Conservation (phyloP, 2,888 invertebrate species). For the Drosophila phalerata region DNA sequence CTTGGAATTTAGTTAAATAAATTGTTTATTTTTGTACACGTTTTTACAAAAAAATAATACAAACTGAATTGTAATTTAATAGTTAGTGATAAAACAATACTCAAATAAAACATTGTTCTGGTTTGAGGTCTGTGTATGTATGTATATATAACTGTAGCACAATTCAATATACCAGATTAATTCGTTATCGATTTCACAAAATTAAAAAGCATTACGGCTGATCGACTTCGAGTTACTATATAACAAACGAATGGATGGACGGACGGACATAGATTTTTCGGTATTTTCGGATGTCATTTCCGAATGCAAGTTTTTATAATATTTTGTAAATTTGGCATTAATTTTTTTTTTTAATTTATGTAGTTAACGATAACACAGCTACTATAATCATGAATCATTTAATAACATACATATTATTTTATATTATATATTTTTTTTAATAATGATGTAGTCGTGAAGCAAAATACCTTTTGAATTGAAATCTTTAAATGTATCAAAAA, state of each 20-base stretch:
- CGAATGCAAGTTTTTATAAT: neutral
- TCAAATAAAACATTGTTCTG: constrained; percentile 35
- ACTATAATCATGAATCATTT: too few relatives aligned
- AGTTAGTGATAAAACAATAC: constrained; percentile 13
- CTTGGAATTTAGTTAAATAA: constrained; percentile 43
- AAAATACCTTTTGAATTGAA: neutral
- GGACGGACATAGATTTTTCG: neutral
- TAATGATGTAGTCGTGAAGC: neutral
- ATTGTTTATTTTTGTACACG: constrained; percentile 63
- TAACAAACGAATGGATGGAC: neutral
- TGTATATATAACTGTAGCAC: constrained; percentile 1
- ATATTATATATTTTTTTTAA: neutral
- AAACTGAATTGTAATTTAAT: constrained; percentile 34
- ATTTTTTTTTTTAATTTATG: neutral
- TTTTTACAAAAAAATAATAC: constrained; percentile 38
- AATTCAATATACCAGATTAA: neutral
- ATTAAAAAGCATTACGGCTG: neutral
- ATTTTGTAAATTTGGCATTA: neutral
- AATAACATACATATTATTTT: neutral
- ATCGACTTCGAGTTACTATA: neutral
- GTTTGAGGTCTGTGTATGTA: constrained; percentile 31
- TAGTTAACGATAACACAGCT: too few relatives aligned
- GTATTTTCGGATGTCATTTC: neutral
- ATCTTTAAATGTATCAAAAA: neutral
- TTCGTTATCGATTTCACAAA: neutral